These are phyloP conservation scores for Drosophila pseudotakahashii DNA, from an alignment of 2,888 invertebrate genomes.

Conservation along the genomic window DNA sequence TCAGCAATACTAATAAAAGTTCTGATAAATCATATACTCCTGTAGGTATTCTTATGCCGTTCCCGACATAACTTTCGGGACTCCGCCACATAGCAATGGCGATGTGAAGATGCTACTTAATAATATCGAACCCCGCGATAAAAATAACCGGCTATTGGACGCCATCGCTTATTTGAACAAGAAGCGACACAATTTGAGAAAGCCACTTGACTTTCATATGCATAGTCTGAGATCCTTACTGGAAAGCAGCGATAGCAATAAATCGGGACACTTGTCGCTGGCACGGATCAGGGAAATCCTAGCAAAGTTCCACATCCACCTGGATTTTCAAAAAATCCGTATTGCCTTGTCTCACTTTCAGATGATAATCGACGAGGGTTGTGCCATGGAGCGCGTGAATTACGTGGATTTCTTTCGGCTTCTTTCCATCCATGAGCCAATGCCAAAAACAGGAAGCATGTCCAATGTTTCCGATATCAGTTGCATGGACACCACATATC, in stretches of 20 bases:
- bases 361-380: slow-evolving; percentile 58
- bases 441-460: slow-evolving; percentile 59
- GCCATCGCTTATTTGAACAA: slow-evolving; percentile 67
- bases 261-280: slow-evolving; percentile 56
- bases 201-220: slow-evolving; percentile 63
- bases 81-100: slow-evolving; percentile 3
- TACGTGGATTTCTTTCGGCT: slow-evolving; percentile 66
- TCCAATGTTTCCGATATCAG: slow-evolving; percentile 47
- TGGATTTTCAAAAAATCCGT: slow-evolving; percentile 63
- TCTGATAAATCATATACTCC: not conserved
- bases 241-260: slow-evolving; percentile 57
- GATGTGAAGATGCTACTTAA: slow-evolving; percentile 67
- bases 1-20: not conserved
- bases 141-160: slow-evolving; percentile 48
- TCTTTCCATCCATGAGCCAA: slow-evolving; percentile 61
- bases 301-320: slow-evolving; percentile 51
- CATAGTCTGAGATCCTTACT: slow-evolving; percentile 60
- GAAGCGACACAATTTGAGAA: slow-evolving; percentile 63
- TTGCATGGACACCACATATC: slow-evolving; percentile 76
- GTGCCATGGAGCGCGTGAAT: slow-evolving; percentile 58
- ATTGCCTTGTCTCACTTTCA: slow-evolving; percentile 56
- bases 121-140: slow-evolving; percentile 54
- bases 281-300: slow-evolving; percentile 56
- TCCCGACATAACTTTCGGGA: slow-evolving; percentile 60
- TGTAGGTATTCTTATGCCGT: slow-evolving; percentile 55